Evolutionary conservation across 2,888 invertebrate genomes (phyloP), one percentile per base, ranked within the genome.

Genomic region (Euplagia quadripunctaria): DNA sequence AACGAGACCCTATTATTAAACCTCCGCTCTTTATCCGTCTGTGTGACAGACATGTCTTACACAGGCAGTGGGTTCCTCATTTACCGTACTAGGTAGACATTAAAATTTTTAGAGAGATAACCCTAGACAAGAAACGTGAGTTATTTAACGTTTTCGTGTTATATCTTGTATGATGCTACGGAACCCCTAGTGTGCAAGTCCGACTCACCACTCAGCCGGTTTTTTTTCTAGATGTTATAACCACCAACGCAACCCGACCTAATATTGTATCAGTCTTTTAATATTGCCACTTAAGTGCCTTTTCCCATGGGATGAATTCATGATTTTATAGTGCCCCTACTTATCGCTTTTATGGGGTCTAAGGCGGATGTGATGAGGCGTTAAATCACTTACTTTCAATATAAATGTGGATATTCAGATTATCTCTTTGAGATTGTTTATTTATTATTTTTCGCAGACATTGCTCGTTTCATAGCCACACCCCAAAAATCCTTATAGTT

Each of bases 281-380:
- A 90, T 92, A 91, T 90, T 88, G 89, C 90, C 88, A 86, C 86
- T 89, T 86, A 86, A 83, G 83, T 77, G 76, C 79, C 76, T 80
- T 80, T 75, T 87, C 87, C 89, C 88, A 83, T 79, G 87, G 89
- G 85, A 88, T 87, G 88, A 88, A 85, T 88, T 87, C 87, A 85
- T 81, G 87, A 74, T 87, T 91, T 92, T 91, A 92, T 88, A 88
- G 90, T 89, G 87, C 88, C 85, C 88, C 82, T 85, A 89, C 86
- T 91, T 91, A 91, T 90, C 89, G 85, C 79, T 81, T 90, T 93
- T 93, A 93, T 91, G 89, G 84, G 82, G 61, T 82, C 80, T 78
- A 74, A 77, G 79, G 76, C 80, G 81, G 82, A 83, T 78, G 79
- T 75, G 79, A 71, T 72, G 78, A 78, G 74, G 74, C 76, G 74